phyloP scores from a whole-genome alignment of 2,888 invertebrate species.

The Diaphora mendica region DNA sequence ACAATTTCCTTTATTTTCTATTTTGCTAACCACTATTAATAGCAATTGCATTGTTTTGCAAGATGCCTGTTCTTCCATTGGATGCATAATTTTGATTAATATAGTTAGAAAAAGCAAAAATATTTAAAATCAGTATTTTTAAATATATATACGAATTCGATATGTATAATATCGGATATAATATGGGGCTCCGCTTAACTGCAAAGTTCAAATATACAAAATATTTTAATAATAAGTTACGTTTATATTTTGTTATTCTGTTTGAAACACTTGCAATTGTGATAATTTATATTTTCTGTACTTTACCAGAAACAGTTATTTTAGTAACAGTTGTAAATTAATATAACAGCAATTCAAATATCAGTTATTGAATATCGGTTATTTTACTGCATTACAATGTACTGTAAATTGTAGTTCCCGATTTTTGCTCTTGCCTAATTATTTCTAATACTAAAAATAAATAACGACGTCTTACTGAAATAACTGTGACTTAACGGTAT shows the following conservation, averaged over 20 bases:
- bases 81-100: not conserved
- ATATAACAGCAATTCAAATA: not conserved
- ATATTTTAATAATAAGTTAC: constrained; percentile 23
- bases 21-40: not conserved
- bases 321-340: not conserved
- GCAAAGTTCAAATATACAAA: constrained; percentile 54
- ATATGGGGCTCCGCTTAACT: constrained; percentile 55
- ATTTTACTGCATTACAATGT: not conserved
- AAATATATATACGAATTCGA: constrained; percentile 48
- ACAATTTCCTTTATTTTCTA: too few relatives aligned
- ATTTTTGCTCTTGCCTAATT: too few relatives aligned
- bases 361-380: not conserved
- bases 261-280: not conserved
- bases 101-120: not conserved
- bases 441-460: not conserved
- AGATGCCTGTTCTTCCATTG: not conserved
- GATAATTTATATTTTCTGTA: not conserved
- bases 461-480: not conserved
- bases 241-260: not conserved
- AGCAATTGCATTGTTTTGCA: not conserved
- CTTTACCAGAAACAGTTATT: not conserved
- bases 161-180: constrained; percentile 57
- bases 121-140: constrained; percentile 26
- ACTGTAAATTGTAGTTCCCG: too few relatives aligned
- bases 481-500: not conserved